Evolutionary conservation across 2,113 vertebrate genomes (phyloP), one percentile per base, ranked within the genome.

Genomic region (Eulemur rufifrons): DNA sequence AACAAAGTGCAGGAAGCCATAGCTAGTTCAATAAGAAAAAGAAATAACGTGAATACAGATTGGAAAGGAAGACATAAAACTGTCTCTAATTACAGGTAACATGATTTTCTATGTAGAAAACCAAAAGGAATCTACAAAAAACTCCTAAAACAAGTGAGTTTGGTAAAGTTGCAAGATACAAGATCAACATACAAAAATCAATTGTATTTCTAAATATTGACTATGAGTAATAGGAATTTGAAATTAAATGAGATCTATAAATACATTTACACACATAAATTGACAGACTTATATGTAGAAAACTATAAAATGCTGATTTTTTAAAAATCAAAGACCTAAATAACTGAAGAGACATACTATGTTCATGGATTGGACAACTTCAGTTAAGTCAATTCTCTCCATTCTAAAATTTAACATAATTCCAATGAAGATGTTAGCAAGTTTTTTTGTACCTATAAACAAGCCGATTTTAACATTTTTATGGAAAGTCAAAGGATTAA

Each of bases 401-500:
- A 89, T 59, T 71, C 39, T 88, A 94, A 94, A n/a, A 84, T 64
- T 86, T 64, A 86, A 89, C 14, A 63, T 3, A 94, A 86, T 63
- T 63, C 37, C 54, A 81, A 73, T 27, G 11, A 54, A 95, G 95
- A 96, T 61, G 29, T 74, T 80, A 42, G 32, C n/a, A 95, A 61
- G 25, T 69, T 81, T 95, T 88, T 71, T 71, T 45, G 13, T 61
- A 89, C 59, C 83, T 66, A 94, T 1, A 29, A 11, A 88, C 8
- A 95, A 64, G 20, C 4, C 86, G 23, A 87, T 78, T 83, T 47
- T 85, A 86, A 50, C 52, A 88, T 74, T 80, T 94, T 92, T 61
- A 92, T 39, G 12, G 25, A 42, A 77, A 61, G 66, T 45, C 66
- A 83, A 90, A 95, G 76, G 13, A 63, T 93, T 56, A 95, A 95